These are phyloP conservation scores for Hylaeus volcanicus DNA, from an alignment of 1,140 invertebrate genomes.

Conservation along the genomic window DNA sequence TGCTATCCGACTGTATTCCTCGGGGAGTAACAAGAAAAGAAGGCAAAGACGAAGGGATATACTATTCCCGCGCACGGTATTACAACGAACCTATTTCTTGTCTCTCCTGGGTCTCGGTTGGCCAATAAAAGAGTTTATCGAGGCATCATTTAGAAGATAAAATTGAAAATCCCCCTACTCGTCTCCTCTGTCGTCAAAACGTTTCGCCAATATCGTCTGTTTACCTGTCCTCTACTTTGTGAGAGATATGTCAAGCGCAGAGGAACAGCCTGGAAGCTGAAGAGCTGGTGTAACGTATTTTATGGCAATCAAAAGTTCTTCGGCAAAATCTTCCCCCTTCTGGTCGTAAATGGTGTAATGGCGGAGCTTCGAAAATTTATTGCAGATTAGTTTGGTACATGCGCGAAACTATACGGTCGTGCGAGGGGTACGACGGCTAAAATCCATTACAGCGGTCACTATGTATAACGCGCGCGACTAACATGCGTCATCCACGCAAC, in stretches of 20 bases:
- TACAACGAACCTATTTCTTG: conserved; percentile 25
- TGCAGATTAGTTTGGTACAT: conserved; percentile 57
- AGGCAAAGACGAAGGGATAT: neutral
- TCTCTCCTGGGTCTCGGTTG: neutral
- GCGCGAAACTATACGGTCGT: conserved; percentile 24
- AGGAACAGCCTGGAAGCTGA: too few species aligned
- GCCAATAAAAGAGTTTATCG: conserved; percentile 58
- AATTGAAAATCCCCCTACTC: conserved; percentile 45
- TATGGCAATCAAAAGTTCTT: conserved; percentile 55
- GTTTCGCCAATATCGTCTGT: conserved; percentile 25
- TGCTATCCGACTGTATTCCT: conserved; percentile 36
- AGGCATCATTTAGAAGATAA: conserved; percentile 50
- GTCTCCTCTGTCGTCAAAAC: conserved; percentile 7
- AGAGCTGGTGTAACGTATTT: conserved; percentile 32
- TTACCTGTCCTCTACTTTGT: neutral
- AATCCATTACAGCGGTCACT: conserved; percentile 32
- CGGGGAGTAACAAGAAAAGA: conserved; percentile 2
- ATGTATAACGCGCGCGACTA: conserved; percentile 6
- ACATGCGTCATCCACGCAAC: conserved; percentile 12
- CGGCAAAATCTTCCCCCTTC: conserved; percentile 26
- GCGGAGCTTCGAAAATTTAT: conserved; percentile 41
- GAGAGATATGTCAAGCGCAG: too few species aligned
- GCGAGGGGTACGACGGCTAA: neutral
- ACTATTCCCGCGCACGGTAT: neutral
- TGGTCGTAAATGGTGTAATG: conserved; percentile 58